A percentile compares a stretch with the other conserved stretches of the same genome.
phyloP scores from a whole-genome alignment of 2,113 vertebrate genomes.

The Hylia prasina region DNA sequence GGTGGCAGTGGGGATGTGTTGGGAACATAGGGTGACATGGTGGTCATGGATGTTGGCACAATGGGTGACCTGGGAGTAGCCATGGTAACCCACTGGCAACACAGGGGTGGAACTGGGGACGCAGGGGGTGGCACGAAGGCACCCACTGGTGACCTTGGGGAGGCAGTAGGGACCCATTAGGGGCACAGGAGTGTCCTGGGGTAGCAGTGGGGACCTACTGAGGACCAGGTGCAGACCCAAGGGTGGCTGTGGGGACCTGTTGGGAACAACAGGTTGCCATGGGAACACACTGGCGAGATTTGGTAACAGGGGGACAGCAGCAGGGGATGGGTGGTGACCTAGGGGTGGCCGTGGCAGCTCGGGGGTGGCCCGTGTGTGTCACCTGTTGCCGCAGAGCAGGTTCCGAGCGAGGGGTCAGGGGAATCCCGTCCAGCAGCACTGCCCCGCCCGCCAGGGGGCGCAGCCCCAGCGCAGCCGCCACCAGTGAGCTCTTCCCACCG shows the following conservation, averaged over 20 bases:
- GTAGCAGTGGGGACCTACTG: neutral
- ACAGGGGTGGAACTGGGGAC: neutral
- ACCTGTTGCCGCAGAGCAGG: neutral
- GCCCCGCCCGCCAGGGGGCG: neutral
- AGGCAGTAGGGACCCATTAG: neutral
- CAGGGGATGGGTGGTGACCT: too few species aligned
- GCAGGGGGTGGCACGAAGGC: neutral
- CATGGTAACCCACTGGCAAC: neutral
- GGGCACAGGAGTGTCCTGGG: neutral
- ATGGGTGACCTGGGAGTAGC: neutral
- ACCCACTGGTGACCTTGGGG: neutral
- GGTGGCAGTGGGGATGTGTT: neutral
- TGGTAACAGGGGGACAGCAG: neutral
- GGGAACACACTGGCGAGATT: neutral
- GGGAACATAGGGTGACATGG: neutral
- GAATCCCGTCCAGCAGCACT: neutral
- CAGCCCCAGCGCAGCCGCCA: neutral
- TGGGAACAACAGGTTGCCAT: neutral
- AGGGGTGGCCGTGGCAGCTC: accelerated
- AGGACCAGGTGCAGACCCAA: accelerated
- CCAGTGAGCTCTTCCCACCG: neutral
- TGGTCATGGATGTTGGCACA: neutral
- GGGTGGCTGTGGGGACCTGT: neutral
- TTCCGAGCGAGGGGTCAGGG: neutral
- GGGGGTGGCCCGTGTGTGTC: neutral